Evolutionary conservation across 2,797 vertebrate genomes (phyloP).

Genomic region (Nyctalus aviator): DNA sequence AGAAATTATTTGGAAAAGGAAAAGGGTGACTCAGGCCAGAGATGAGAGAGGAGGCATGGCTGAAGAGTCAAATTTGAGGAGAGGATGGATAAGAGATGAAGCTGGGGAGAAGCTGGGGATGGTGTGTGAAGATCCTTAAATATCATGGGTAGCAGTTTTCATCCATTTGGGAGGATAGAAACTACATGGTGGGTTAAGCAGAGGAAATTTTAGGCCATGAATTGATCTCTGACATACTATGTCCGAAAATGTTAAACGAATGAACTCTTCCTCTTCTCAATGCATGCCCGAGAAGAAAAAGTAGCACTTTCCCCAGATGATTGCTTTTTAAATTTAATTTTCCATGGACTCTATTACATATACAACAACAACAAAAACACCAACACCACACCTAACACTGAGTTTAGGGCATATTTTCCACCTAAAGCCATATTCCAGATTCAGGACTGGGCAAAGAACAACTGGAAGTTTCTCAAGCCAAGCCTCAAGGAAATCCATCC

Average conservation of each 20-base stretch:
- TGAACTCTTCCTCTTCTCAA: background rate
- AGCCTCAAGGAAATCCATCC: conserved; percentile 73
- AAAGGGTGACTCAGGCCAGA: background rate
- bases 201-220: background rate
- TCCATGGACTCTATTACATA: background rate
- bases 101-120: too few relatives aligned
- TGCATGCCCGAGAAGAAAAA: background rate
- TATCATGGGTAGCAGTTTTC: background rate
- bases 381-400: background rate
- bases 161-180: background rate
- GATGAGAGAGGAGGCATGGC: background rate
- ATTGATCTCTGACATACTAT: background rate
- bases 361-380: background rate
- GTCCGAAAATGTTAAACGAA: background rate
- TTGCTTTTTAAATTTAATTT: background rate
- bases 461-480: conserved; percentile 61
- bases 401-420: conserved; percentile 27
- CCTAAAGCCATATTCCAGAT: conserved; percentile 43
- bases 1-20: background rate
- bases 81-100: background rate
- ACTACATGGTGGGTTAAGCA: background rate
- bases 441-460: conserved; percentile 14
- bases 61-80: background rate
- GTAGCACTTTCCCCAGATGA: background rate
- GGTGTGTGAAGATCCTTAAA: background rate